Conservation (phyloP, 2,797 vertebrate genomes). For the Cirrhinus mrigala region DNA sequence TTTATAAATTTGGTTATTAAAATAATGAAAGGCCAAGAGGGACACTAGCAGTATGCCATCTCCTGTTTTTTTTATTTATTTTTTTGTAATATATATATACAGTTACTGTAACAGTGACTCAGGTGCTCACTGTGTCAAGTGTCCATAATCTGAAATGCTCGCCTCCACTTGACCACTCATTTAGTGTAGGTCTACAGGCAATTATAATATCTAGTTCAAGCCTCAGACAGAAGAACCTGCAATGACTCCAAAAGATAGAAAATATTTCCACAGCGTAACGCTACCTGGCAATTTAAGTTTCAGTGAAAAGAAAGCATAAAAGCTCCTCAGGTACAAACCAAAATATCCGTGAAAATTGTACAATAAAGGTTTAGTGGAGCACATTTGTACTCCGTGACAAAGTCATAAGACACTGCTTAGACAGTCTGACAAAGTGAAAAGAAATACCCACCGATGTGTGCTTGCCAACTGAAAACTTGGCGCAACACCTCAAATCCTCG, state of each 20-base stretch:
- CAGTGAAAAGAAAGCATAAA: not conserved
- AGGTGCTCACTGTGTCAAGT: not conserved
- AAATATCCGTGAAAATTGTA: not conserved
- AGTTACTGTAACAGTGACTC: not conserved
- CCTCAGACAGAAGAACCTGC: not conserved
- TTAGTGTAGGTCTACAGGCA: not conserved
- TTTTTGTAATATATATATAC: too few species aligned
- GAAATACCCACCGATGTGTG: not conserved
- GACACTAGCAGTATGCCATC: too few species aligned
- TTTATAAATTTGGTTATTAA: too few species aligned
- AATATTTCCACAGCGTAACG: not conserved
- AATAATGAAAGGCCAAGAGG: too few species aligned
- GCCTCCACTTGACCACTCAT: conserved; percentile 8
- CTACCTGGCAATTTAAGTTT: not conserved
- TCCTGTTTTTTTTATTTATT: too few species aligned
- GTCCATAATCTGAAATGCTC: not conserved
- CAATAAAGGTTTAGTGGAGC: conserved; percentile 2
- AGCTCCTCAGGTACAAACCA: not conserved
- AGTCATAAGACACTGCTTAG: not conserved
- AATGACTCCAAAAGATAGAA: not conserved
- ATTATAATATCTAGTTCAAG: not conserved
- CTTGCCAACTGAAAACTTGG: not conserved
- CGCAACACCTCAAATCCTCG: not conserved
- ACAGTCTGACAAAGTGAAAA: too few species aligned
- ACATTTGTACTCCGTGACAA: not conserved